These are phyloP conservation scores for Orbicella faveolata DNA, from an alignment of 64 coral and sea anemone species.

Conservation along the genomic window DNA sequence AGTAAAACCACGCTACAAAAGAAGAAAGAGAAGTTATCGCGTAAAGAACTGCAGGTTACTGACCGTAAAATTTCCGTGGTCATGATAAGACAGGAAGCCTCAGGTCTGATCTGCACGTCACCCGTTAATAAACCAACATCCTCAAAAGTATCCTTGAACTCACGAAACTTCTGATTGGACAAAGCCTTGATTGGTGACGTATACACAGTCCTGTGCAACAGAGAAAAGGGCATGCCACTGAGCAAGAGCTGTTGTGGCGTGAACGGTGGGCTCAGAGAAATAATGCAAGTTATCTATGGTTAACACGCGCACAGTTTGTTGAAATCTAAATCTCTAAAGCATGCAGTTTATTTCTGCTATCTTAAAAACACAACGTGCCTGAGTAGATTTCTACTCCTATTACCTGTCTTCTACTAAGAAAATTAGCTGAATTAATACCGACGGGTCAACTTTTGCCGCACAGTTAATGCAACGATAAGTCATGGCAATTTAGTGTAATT, in stretches of 20 bases:
- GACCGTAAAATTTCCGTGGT: constrained; percentile 97
- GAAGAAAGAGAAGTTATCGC: no score
- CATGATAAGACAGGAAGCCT: constrained; percentile 94
- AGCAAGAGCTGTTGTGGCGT: no score
- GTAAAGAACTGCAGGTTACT: background rate
- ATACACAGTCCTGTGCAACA: constrained; percentile 74
- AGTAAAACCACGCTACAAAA: background rate
- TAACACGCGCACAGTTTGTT: no score
- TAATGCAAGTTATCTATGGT: no score
- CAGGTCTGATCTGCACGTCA: constrained; percentile 91
- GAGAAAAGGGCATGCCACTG: background rate
- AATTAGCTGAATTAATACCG: background rate
- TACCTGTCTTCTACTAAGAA: background rate
- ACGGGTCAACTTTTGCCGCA: no score
- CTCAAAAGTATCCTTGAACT: constrained; percentile 96
- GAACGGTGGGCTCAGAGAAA: no score
- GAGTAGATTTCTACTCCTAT: background rate
- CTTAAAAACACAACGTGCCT: no score
- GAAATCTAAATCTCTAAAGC: no score
- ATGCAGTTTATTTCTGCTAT: no score
- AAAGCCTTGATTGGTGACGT: constrained; percentile 98
- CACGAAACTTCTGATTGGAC: constrained; percentile 98
- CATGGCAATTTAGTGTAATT: no score
- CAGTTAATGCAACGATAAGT: no score
- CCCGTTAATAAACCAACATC: constrained; percentile 91